Evolutionary conservation across 1,140 invertebrate species (phyloP), one percentile per base, ranked within the genome.

Genomic region (Lerema accius): DNA sequence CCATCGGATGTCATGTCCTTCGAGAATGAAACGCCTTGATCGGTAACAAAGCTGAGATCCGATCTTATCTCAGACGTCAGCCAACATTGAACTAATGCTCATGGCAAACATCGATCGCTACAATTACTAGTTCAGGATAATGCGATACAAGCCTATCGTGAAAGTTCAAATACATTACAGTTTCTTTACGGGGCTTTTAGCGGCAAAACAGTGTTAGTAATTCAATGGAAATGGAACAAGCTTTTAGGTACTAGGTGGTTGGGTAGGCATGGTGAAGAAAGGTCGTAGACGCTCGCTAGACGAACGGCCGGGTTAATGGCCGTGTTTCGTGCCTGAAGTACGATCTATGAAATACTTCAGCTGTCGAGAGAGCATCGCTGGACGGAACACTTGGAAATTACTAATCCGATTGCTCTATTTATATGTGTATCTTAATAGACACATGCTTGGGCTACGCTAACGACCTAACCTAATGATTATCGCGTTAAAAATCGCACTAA

Each of bases 241-340:
- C 23, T 16, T 62, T 65, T 67, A 48, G 26, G 56, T 35, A 48
- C 49, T 59, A 26, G 23, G 60, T 32, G 14, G 32, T 39, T 51
- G 13, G 56, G 45, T 51, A 53, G 32, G 15, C 23, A 51, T 64
- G 37, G 68, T 73, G 50, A 56, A 61, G 72, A 70, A 50, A 67
- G 69, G 67, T 69, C 63, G 71, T 77, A 83, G 78, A 80, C 80
- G 79, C 63, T 65, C 67, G 60, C 62, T 70, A 83, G 80, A 83
- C 80, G 67, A 39, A 55, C 43, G 55, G 28, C 56, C 53, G 63
- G 79, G 75, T 74, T 59, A 74, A 76, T 59, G 71, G 73, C 72
- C 76, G 35, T 43, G 55, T 75, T 72, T 68, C 73, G 69, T 75
- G 78, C 56, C 56, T 65, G 63, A 73, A 66, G 51, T 68, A 66